A percentile compares a stretch with the other conserved stretches of the same genome.
These are phyloP conservation scores for Cydia fagiglandana DNA, from an alignment of 1,140 invertebrate species.

Conservation along the genomic window DNA sequence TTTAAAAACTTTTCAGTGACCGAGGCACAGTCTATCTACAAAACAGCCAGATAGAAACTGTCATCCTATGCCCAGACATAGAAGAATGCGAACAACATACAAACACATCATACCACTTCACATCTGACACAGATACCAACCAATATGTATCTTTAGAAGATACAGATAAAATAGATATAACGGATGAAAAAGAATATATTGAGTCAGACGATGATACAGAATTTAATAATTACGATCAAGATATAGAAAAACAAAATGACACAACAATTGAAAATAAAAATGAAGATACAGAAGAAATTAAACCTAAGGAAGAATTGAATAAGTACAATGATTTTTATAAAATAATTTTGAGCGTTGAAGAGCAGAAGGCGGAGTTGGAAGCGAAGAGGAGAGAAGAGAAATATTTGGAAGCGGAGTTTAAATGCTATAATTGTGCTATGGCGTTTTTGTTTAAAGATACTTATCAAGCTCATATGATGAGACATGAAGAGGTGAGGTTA, in stretches of 20 bases:
- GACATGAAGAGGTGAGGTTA: slow-evolving; percentile 67
- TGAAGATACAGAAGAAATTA: slow-evolving; percentile 31
- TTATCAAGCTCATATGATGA: slow-evolving; percentile 73
- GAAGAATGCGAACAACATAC: slow-evolving; percentile 48
- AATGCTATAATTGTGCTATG: slow-evolving; percentile 69
- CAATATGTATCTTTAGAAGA: slow-evolving; percentile 18
- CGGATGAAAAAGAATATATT: slow-evolving; percentile 34
- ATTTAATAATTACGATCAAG: background rate
- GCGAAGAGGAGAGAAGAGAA: slow-evolving; percentile 61
- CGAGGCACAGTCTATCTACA: slow-evolving; percentile 60
- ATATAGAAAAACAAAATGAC: slow-evolving; percentile 12
- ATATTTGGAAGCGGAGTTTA: slow-evolving; percentile 68
- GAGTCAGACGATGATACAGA: background rate
- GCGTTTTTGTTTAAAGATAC: slow-evolving; percentile 71
- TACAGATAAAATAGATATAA: slow-evolving; percentile 9
- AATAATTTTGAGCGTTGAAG: slow-evolving; percentile 56
- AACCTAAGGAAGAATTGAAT: slow-evolving; percentile 41
- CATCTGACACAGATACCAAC: slow-evolving; percentile 34
- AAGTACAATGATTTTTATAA: slow-evolving; percentile 53
- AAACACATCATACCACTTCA: slow-evolving; percentile 42
- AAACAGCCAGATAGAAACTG: slow-evolving; percentile 51
- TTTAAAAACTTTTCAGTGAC: slow-evolving; percentile 51
- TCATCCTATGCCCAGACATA: slow-evolving; percentile 52
- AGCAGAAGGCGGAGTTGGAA: slow-evolving; percentile 72
- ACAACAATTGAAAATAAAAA: slow-evolving; percentile 15